Evolutionary conservation across 2,113 vertebrate species (phyloP).

Genomic region (Nibea albiflora): DNA sequence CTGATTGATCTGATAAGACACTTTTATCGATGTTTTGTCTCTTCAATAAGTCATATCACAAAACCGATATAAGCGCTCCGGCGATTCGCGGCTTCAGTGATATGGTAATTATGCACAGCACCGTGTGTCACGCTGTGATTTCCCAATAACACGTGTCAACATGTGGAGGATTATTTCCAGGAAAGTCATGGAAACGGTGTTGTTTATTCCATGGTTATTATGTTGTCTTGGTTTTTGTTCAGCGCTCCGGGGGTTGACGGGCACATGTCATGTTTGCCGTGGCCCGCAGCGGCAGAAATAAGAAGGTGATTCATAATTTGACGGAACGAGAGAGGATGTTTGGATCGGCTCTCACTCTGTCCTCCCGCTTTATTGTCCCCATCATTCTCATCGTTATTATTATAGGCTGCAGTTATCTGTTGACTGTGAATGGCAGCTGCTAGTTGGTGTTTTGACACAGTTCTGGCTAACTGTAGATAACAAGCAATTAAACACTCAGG

Average conservation of each 20-base stretch:
- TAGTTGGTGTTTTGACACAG: neutral
- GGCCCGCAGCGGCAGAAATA: neutral
- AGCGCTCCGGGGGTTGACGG: neutral
- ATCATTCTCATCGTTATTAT: no score
- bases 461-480: neutral
- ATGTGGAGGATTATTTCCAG: constrained; percentile 2
- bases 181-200: neutral
- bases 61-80: neutral
- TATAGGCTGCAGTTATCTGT: neutral
- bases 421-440: neutral
- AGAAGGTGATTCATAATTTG: neutral
- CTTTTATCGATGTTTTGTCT: neutral
- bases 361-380: neutral
- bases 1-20: constrained; percentile 17
- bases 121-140: neutral
- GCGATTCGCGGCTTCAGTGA: neutral
- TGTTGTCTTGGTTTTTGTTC: neutral
- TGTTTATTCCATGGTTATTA: neutral
- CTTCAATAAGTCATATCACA: neutral
- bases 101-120: neutral
- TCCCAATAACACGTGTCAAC: neutral
- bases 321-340: neutral
- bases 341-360: neutral
- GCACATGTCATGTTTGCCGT: neutral
- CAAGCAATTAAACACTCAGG: neutral